A percentile compares a stretch with the other conserved stretches of the same genome.
Conservation (phyloP, 2,888 invertebrate genomes). For the Epinotia nisella region DNA sequence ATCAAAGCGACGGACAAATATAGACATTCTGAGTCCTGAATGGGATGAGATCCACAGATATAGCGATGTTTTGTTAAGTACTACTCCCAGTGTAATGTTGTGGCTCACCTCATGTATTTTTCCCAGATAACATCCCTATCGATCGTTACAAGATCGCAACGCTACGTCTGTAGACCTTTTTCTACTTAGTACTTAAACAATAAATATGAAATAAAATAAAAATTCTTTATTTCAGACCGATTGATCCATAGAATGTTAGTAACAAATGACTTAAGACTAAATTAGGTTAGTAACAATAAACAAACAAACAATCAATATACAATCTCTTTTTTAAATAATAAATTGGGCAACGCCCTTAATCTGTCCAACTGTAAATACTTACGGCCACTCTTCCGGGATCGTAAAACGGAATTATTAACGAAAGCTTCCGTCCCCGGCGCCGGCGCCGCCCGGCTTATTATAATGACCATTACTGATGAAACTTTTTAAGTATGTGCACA, state of each 20-base stretch:
- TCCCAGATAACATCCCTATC: background rate
- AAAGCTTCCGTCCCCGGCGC: background rate
- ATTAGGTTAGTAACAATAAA: too few species aligned
- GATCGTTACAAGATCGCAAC: background rate
- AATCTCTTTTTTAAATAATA: too few species aligned
- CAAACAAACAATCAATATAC: too few species aligned
- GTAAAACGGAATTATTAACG: constrained; percentile 42
- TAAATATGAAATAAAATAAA: too few species aligned
- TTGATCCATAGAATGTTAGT: too few species aligned
- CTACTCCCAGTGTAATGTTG: too few species aligned
- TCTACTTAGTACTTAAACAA: background rate
- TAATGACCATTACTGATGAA: constrained; percentile 22
- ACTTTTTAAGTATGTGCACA: constrained; percentile 37
- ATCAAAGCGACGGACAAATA: background rate
- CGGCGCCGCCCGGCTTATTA: background rate
- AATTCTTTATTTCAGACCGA: too few species aligned
- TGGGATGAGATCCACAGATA: background rate
- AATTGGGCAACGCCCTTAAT: too few species aligned
- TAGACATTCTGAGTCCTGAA: background rate
- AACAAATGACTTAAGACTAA: too few species aligned
- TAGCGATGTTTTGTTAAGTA: background rate
- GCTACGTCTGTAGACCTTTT: background rate
- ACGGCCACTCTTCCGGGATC: constrained; percentile 5
- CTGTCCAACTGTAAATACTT: too few species aligned
- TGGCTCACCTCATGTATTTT: too few species aligned